Base-by-base conservation (phyloP, 2,113 vertebrate genomes). In the Litocranius walleri region DNA sequence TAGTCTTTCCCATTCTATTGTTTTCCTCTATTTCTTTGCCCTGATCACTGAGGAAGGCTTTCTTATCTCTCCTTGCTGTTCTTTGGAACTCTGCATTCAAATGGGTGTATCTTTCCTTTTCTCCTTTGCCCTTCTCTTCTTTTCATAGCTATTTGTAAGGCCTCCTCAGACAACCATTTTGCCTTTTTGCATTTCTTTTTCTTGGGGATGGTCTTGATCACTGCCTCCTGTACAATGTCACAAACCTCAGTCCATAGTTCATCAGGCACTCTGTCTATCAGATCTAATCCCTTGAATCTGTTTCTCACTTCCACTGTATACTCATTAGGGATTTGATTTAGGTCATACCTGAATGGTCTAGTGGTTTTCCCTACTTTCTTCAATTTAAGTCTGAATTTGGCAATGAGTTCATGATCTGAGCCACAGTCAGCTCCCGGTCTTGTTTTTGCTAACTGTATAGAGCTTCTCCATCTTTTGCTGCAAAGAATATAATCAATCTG, bases 231-330 rank as follows among this genome's bases (percentile, higher is more conserved):
- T 67, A 67, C 33, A n/a, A 0, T 67, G 33, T n/a, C 33, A n/a
- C 0, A 0, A 67, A n/a, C 33, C 33, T 19, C 62, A 0, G 0
- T 67, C 3, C 33, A 19, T n/a, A 67, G 62, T 67, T 67, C 62
- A 4, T 67, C 33, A 67, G 62, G 62, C 62, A n/a, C 7, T 64
- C 62, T 33, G n/a, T 67, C 62, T 33, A 67, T 67, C 62, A 67
- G 62, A n/a, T n/a, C 33, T 9, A n/a, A 5, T 17, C 33, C 62
- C 15, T 67, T 67, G 16, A 67, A 19, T 67, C 33, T 67, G n/a
- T 67, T 67, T 19, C 7, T 67, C 62, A 67, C 7, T 67, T 67
- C 62, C 16, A 67, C 33, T 67, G 33, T 67, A 19, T 67, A 19
- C n/a, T 67, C 16, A 9, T 67, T 4, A 67, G 33, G 62, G 62